Evolutionary conservation across 1,140 invertebrate species (phyloP), one percentile per base, ranked within the genome.

Genomic region (Cyrtorhinus lividipennis): DNA sequence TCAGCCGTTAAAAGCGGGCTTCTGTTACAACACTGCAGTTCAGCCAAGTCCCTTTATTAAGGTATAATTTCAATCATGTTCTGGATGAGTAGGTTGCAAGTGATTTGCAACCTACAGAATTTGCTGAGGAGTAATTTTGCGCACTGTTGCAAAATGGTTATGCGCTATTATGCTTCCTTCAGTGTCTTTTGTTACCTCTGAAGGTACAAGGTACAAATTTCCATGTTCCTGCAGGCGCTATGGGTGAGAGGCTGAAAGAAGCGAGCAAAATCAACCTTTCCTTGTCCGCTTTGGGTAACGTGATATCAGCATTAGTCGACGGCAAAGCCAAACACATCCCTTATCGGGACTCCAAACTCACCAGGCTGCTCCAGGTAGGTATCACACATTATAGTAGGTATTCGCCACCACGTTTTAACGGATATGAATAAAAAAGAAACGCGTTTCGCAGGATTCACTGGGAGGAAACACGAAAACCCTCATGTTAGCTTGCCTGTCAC

Each of bases 251-350:
- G 22, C 75, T 96, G 22, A 94, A 91, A 71, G 92, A 96, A 77
- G 92, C 92, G 0, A 94, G 90, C 0, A 95, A 94, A 77, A 96
- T 96, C 63, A 96, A 96, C 77, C 73, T 96, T n/a, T 94, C 90
- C 5, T 74, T 96, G 15, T 94, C 90, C 12, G 93, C 92, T 0
- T 74, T 96, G 45, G 93, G 92, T 15, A 96, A 96, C 76, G 92
- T 96, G 0, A 96, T 96, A 62, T 94, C 91, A 13, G 91, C 92
- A 0, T 73, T 96, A 38, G 92, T 95, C 0, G 90, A 88, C 73
- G 86, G 88, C 1, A 88, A 93, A 76, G 82, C 86, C n/a, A 83
- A 87, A 71, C 91, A 96, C 71, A 86, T 96, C 62, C 93, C 93
- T 0, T 96, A 95, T 72, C 75, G 91, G 60, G 93, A 96, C 71